Percentiles rank a stretch among this genome's conserved stretches.
Conservation (phyloP, 2,888 invertebrate genomes). For the Cryptocephalus primarius region DNA sequence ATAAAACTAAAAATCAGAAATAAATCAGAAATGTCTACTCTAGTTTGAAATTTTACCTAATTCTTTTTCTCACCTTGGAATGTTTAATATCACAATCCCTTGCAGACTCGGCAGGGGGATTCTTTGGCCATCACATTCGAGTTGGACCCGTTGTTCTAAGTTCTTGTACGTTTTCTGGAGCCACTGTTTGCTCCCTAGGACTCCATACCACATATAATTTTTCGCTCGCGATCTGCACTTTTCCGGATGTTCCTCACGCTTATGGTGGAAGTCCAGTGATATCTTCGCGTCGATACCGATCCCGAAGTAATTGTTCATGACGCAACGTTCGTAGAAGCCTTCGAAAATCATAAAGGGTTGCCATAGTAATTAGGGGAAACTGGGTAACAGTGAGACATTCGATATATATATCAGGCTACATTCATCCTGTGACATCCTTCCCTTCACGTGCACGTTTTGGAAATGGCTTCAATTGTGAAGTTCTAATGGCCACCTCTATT, state of each 20-base stretch:
- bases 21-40: neutral
- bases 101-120: conserved; percentile 92
- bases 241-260: conserved; percentile 93
- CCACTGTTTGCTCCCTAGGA: conserved; percentile 68
- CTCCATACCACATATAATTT: conserved; percentile 93
- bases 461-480: too few species aligned
- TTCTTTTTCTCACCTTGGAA: conserved; percentile 55
- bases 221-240: conserved; percentile 89
- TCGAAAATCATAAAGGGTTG: too few species aligned
- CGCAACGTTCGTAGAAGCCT: conserved; percentile 85
- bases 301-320: conserved; percentile 99
- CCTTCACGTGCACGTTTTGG: too few species aligned
- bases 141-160: conserved; percentile 85
- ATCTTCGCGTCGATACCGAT: conserved; percentile 98
- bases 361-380: too few species aligned
- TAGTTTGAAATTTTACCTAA: neutral
- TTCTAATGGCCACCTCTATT: too few species aligned
- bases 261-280: conserved; percentile 91
- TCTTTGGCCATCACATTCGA: conserved; percentile 93
- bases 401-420: too few species aligned
- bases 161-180: conserved; percentile 90
- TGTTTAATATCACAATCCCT: conserved; percentile 94
- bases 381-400: too few species aligned
- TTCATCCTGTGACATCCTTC: too few species aligned
- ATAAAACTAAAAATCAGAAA: conserved; percentile 85